Evolutionary conservation across 1,140 invertebrate species (phyloP), one percentile per base, ranked within the genome.

Genomic region (Acromyrmex heyeri): DNA sequence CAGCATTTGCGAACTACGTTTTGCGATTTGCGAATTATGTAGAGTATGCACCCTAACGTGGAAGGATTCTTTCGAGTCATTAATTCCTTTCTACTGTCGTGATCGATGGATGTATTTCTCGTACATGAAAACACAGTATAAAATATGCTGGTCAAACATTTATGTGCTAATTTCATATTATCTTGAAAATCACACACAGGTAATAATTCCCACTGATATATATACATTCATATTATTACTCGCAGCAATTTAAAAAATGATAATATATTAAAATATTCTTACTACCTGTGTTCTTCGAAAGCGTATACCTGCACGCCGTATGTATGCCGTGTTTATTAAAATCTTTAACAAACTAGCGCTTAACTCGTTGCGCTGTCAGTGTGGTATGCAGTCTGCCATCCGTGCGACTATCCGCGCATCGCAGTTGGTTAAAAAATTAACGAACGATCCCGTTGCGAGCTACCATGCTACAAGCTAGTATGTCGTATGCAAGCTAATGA

Each of bases 361-460:
- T 59, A 72, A 82, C 53, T 73, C 57, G 53, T 44, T 38, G 78
- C 65, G 34, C 34, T 21, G 24, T 24, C 38, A n/a, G 57, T 16
- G 50, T 70, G 34, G 67, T 21, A 30, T 30, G 79, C 57, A n/a
- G 57, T 18, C 59, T n/a, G 38, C 64, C 59, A 14, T 34, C n/a
- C 21, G 21, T 30, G 75, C 75, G 16, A 59, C 34, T 53, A 78
- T 75, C 38, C 76, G 57, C 44, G 55, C 38, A 50, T 57, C 69
- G 55, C 44, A 10, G 27, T 24, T 34, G 10, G 53, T 2, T 50
- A n/a, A 73, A 73, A 82, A 83, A 70, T 48, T 27, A 3, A 27
- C 69, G 69, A 38, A 38, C 69, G 57, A 75, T 73, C 79, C 79
- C 79, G 79, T 83, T 83, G 79, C 64, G 34, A 70, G 65, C 79